phyloP scores from a whole-genome alignment of 2,888 invertebrate species.

The Aleiodes alternator region DNA sequence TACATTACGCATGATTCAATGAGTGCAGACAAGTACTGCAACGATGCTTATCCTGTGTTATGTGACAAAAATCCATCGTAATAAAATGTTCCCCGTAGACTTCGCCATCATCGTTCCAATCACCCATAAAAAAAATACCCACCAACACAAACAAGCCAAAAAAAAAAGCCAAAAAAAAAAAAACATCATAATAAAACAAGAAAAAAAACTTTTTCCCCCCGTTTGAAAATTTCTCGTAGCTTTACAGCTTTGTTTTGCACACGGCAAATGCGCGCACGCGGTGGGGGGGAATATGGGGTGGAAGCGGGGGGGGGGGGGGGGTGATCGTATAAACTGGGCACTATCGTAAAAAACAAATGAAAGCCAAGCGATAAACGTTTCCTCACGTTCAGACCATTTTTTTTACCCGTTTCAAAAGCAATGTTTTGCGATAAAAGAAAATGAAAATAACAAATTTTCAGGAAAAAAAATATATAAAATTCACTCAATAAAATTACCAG shows the following conservation, averaged over 20 bases:
- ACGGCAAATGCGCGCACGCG: slow-evolving; percentile 31
- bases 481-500: too few species aligned
- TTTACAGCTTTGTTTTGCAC: slow-evolving; percentile 55
- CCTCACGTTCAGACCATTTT: slow-evolving; percentile 31
- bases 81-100: slow-evolving; percentile 44
- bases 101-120: slow-evolving; percentile 52
- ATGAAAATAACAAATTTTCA: neutral
- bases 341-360: slow-evolving; percentile 53
- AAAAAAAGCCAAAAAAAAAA: neutral
- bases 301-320: neutral
- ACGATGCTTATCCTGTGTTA: neutral
- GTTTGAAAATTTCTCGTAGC: slow-evolving; percentile 49
- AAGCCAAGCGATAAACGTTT: slow-evolving; percentile 49
- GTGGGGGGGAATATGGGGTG: too few species aligned
- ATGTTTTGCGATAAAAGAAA: slow-evolving; percentile 5
- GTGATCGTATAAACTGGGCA: slow-evolving; percentile 43
- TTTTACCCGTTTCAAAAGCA: slow-evolving; percentile 7
- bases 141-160: slow-evolving; percentile 8
- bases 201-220: slow-evolving; percentile 15
- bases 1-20: slow-evolving; percentile 33
- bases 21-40: slow-evolving; percentile 2
- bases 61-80: slow-evolving; percentile 38
- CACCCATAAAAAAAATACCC: slow-evolving; percentile 51
- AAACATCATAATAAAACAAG: neutral
- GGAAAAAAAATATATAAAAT: neutral